Evolutionary conservation across 2,797 vertebrate genomes (phyloP).

Genomic region (Eospalax fontanierii): DNA sequence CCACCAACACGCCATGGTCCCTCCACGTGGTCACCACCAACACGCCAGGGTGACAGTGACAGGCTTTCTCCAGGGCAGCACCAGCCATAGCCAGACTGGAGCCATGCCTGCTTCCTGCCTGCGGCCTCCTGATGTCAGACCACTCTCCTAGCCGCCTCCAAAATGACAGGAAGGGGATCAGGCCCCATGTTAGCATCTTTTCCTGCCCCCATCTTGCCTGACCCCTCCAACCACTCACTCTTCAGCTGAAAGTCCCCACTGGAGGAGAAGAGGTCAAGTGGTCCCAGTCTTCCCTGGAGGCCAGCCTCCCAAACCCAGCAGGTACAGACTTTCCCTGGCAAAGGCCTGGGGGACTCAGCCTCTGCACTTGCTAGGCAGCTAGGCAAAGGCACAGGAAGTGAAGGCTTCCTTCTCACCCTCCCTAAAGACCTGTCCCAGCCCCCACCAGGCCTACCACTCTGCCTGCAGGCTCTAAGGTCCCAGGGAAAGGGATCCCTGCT

Average conservation of each 20-base stretch:
- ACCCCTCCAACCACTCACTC: not conserved
- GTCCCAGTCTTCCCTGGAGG: not conserved
- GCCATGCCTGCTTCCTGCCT: not conserved
- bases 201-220: not conserved
- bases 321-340: not conserved
- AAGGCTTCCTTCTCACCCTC: not conserved
- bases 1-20: conserved; percentile 80
- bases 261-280: not conserved
- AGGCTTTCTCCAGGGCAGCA: conserved; percentile 16
- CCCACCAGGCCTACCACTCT: conserved; percentile 63
- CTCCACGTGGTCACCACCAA: conserved; percentile 84
- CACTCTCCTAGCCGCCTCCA: not conserved
- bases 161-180: not conserved
- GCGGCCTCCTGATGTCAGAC: not conserved
- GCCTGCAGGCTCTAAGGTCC: conserved; percentile 48
- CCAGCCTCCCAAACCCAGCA: not conserved
- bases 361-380: not conserved
- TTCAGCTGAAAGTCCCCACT: not conserved
- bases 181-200: not conserved
- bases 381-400: not conserved
- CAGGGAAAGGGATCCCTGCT: not conserved
- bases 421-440: not conserved
- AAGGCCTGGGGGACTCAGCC: conserved; percentile 32
- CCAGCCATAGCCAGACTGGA: conserved; percentile 13
- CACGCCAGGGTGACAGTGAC: conserved; percentile 45